Base-by-base conservation (phyloP, 2,888 invertebrate species). In the Rhagophthalmus giganteus region DNA sequence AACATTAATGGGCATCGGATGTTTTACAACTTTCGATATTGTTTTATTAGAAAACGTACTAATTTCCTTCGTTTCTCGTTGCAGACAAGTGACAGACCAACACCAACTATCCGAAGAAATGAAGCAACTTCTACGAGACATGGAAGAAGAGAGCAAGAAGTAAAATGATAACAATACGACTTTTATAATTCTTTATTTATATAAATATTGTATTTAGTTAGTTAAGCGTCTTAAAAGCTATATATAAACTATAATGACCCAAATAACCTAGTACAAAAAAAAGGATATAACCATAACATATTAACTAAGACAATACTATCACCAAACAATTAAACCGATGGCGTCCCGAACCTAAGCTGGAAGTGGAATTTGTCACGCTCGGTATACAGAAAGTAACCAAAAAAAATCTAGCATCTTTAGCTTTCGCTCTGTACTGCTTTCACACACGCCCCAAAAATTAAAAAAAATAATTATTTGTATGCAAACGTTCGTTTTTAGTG, bases 21-120 rank as follows among this genome's bases (percentile, higher is more conserved):
- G n/a, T n/a, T n/a, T n/a, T n/a, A n/a, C 28, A 9, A 28, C 10
- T 35, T 35, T 10, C 10, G n/a, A n/a, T 12, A 24, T 35, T 9
- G 2, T n/a, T n/a, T n/a, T n/a, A n/a, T n/a, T n/a, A n/a, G n/a
- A 24, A 35, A 35, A 13, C 15, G 12, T 15, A 13, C 24, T 11
- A 27, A 10, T 4, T 11, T 31, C 2, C 5, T 16, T 20, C 11
- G 28, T 28, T 14, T 10, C 7, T 5, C 14, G 40, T 68, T 71
- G 47, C 60, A 74, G 73, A 55, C 60, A 58, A 56, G 60, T 66
- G 12, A 33, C 67, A 3, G 73, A 75, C 49, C 75, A 74, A 54
- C 75, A 75, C 37, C 70, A 73, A 54, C 66, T 75, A 2, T 75
- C 75, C 3, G 71, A 73, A 35, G 75, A 75, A 64, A 75, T 75